Evolutionary conservation across 1,140 invertebrate species (phyloP).

Genomic region (Papilio polyxenes): DNA sequence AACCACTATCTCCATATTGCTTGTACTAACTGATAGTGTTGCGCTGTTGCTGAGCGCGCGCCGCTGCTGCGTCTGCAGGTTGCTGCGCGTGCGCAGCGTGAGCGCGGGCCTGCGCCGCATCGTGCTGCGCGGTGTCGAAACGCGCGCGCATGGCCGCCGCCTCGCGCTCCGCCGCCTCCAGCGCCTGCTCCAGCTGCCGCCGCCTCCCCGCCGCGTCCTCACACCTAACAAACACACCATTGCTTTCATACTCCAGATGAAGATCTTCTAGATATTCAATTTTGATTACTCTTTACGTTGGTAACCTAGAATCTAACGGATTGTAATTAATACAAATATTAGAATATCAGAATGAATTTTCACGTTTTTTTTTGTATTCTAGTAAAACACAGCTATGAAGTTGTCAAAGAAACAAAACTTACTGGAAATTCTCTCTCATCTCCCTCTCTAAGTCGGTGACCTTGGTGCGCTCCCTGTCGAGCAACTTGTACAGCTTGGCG

Average conservation of each 20-base stretch:
- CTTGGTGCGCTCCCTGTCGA: slow-evolving; percentile 60
- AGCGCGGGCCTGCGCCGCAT: slow-evolving; percentile 51
- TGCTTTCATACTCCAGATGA: not conserved
- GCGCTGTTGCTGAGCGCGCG: slow-evolving; percentile 42
- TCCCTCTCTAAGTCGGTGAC: slow-evolving; percentile 62
- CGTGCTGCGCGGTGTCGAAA: slow-evolving; percentile 57
- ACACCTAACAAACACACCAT: slow-evolving; percentile 41
- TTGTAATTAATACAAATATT: too few species aligned
- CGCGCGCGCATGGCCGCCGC: slow-evolving; percentile 51
- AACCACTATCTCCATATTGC: not conserved
- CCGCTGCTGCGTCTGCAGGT: slow-evolving; percentile 45
- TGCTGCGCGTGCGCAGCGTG: slow-evolving; percentile 48
- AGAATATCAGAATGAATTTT: too few species aligned
- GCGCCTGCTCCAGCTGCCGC: slow-evolving; percentile 41
- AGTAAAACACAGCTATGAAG: too few species aligned
- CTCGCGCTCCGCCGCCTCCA: slow-evolving; percentile 45
- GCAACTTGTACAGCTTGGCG: slow-evolving; percentile 55
- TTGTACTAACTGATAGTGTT: slow-evolving; percentile 47
- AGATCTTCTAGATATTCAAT: too few species aligned
- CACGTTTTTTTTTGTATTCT: too few species aligned
- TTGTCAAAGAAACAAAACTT: slow-evolving; percentile 41
- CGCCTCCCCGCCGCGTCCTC: slow-evolving; percentile 47
- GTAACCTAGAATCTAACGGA: too few species aligned
- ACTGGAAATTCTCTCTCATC: slow-evolving; percentile 60
- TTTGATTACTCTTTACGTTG: too few species aligned